Evolutionary conservation across 1,140 invertebrate genomes (phyloP), one percentile per base, ranked within the genome.

Genomic region (Chrysoperla carnea): DNA sequence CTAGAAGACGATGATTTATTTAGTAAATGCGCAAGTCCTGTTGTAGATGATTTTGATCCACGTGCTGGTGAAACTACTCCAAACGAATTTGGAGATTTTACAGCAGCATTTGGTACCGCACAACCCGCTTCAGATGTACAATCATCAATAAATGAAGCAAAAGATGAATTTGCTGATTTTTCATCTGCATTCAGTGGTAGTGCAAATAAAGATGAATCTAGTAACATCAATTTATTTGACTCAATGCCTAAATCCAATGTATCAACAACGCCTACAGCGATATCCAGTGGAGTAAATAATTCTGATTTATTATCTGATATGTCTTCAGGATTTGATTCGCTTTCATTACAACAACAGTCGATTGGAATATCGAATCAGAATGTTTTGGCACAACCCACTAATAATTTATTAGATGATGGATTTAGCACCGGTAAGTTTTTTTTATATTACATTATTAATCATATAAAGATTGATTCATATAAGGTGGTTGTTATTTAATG

Each of bases 71-170:
- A 58, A 49, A 42, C 31, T 6, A 23, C 17, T 23, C 47, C 7
- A 42, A 45, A 65, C 36, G 81, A 85, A 37, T 87, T 89, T 61
- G 83, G 83, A 1, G 84, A 89, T 60, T 92, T 91, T 60, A 66
- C 75, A 13, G 70, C 73, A 44, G 84, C 80, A 7, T 84, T 84
- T 56, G 64, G 63, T 2, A 55, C 51, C 29, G 14, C 51, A 36
- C 42, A 50, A 17, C 31, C 57, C 27, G 38, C 46, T 13, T 44
- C 41, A 6, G 52, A 52, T 39, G 47, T 55, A 8, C 40, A 4
- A 27, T 52, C 48, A 17, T 40, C 51, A n/a, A 50, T 37, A 29
- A 48, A 53, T 27, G 29, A 51, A 31, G 48, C 33, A 36, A 65
- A 64, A 43, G 70, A 75, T 42, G 73, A 76, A 46, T 85, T 84